phyloP scores from a whole-genome alignment of 2,797 vertebrate genomes.

The Sebastolobus altivelis region DNA sequence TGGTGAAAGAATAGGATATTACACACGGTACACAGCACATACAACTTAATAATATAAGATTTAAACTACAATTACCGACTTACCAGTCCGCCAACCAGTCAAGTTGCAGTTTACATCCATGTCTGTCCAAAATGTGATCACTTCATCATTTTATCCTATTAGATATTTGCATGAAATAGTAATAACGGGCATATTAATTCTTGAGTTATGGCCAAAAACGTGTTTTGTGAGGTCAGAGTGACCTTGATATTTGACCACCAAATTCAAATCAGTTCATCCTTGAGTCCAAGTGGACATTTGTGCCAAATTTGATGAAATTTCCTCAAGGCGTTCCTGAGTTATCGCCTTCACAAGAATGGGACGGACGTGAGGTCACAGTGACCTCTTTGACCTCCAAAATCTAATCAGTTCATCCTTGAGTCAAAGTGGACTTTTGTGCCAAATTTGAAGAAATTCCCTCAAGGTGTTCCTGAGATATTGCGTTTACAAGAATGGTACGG shows the following conservation, averaged over 20 bases:
- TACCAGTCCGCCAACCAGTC: neutral
- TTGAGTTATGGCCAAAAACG: neutral
- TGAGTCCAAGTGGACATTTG: neutral
- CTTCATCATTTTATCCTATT: neutral
- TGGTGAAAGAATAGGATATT: slow-evolving; percentile 12
- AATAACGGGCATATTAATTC: neutral
- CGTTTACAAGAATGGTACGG: neutral
- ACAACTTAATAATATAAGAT: neutral
- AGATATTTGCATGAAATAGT: neutral
- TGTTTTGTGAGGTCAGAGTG: neutral
- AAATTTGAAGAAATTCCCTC: neutral
- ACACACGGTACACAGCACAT: neutral
- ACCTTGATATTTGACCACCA: neutral
- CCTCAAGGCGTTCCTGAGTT: neutral
- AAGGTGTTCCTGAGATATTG: neutral
- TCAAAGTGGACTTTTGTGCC: neutral
- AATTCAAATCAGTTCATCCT: neutral
- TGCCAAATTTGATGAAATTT: neutral
- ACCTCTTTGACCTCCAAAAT: neutral
- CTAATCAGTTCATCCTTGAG: neutral
- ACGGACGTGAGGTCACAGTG: neutral
- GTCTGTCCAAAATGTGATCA: neutral
- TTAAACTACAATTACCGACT: neutral
- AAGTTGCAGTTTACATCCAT: neutral
- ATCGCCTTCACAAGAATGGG: neutral